Conservation (phyloP, 2,113 vertebrate species). For the Barbus barbus region DNA sequence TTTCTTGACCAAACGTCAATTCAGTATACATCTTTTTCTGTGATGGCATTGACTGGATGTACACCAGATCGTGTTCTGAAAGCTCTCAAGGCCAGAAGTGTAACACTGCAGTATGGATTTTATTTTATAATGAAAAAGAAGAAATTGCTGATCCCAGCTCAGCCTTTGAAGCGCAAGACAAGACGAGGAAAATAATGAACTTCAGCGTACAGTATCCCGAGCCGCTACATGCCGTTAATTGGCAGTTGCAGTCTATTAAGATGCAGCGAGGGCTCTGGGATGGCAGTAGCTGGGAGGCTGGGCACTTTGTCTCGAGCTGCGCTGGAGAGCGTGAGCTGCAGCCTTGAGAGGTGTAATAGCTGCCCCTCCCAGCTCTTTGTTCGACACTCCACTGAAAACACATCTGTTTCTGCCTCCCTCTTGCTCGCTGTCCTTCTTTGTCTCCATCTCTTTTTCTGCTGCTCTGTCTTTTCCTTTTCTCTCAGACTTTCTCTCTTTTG, state of each 20-base stretch:
- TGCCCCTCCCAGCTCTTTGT: constrained; percentile 52
- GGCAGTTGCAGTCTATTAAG: constrained; percentile 68
- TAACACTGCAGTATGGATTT: not conserved
- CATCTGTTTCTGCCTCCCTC: constrained; percentile 45
- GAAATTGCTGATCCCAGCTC: constrained; percentile 57
- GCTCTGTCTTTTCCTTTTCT: not conserved
- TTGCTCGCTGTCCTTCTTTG: constrained; percentile 29
- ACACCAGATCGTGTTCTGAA: too few relatives aligned
- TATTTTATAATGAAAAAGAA: not conserved
- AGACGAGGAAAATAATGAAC: constrained; percentile 70
- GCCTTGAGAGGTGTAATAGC: constrained; percentile 47
- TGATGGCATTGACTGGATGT: too few relatives aligned
- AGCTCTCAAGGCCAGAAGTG: not conserved
- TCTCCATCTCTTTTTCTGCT: constrained; percentile 11
- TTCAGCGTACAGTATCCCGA: constrained; percentile 55
- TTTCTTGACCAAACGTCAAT: too few relatives aligned
- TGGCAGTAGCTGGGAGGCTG: constrained; percentile 22
- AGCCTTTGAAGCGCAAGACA: constrained; percentile 63
- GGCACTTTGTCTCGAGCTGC: constrained; percentile 52
- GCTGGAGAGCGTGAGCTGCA: constrained; percentile 41
- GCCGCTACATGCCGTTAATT: constrained; percentile 66
- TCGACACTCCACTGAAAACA: constrained; percentile 49
- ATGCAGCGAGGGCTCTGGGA: constrained; percentile 58
- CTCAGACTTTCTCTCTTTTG: not conserved
- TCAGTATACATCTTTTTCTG: too few relatives aligned